Evolutionary conservation across 2,113 vertebrate genomes (phyloP).

Genomic region (Notarius lentiginosus): DNA sequence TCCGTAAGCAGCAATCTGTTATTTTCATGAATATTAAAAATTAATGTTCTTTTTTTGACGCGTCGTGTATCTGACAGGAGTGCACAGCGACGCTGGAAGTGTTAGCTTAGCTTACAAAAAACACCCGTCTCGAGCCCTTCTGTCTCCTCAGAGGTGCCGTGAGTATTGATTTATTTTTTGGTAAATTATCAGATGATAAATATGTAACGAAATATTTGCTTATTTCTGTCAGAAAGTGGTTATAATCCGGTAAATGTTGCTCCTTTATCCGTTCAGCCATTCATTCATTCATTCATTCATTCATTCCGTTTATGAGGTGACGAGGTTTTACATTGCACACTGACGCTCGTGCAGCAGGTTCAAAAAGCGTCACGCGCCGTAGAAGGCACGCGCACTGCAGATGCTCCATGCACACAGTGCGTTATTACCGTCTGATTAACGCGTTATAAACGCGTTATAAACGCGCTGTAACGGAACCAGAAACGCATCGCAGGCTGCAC

Average conservation of each 20-base stretch:
- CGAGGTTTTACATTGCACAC: too few relatives aligned
- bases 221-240: background rate
- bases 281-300: background rate
- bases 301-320: background rate
- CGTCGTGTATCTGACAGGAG: background rate
- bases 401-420: background rate
- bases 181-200: too few relatives aligned
- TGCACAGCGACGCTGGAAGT: slow-evolving; percentile 10
- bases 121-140: background rate
- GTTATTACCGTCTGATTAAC: too few relatives aligned
- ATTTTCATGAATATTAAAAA: background rate
- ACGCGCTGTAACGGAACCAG: background rate
- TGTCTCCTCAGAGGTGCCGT: background rate
- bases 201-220: background rate
- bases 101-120: slow-evolving; percentile 24
- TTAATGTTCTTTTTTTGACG: background rate
- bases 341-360: background rate
- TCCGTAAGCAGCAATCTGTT: too few relatives aligned
- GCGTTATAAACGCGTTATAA: background rate
- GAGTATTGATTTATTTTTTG: background rate
- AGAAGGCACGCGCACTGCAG: background rate
- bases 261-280: background rate
- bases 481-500: background rate
- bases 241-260: background rate
- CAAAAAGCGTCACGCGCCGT: background rate